phyloP scores from a whole-genome alignment of 2,888 invertebrate genomes.

The Limulus polyphemus region DNA sequence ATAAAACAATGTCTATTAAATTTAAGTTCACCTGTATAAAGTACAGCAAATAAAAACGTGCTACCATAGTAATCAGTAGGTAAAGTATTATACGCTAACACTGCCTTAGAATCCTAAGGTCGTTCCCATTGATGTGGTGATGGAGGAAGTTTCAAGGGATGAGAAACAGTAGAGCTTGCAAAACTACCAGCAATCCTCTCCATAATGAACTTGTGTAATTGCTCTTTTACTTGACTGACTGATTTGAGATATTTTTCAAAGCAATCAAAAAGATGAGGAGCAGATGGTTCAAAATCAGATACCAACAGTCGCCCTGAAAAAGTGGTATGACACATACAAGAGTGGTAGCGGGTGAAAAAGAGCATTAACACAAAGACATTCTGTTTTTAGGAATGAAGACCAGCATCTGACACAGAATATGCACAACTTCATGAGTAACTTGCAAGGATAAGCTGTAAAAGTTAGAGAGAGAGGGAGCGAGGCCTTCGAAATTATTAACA shows the following conservation, averaged over 20 bases:
- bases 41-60: too few species aligned
- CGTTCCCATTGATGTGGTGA: too few species aligned
- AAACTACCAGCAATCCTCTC: neutral
- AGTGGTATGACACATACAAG: constrained; percentile 99
- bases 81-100: too few species aligned
- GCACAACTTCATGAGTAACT: constrained; percentile 95
- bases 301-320: constrained; percentile 74
- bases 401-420: constrained; percentile 91
- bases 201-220: constrained; percentile 1
- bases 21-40: too few species aligned
- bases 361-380: constrained; percentile 85
- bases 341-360: constrained; percentile 82
- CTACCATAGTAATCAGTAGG: too few species aligned
- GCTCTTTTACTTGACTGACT: constrained; percentile 90
- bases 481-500: too few species aligned
- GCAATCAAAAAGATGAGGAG: constrained; percentile 65
- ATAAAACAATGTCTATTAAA: too few species aligned
- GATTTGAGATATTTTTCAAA: constrained; percentile 92
- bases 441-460: constrained; percentile 84
- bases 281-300: constrained; percentile 80
- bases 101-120: too few species aligned
- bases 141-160: too few species aligned
- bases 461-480: constrained; percentile 68
- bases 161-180: too few species aligned
- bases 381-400: constrained; percentile 96